These are phyloP conservation scores for Brachystomella parvula DNA, from an alignment of 1,140 invertebrate species.

Conservation along the genomic window DNA sequence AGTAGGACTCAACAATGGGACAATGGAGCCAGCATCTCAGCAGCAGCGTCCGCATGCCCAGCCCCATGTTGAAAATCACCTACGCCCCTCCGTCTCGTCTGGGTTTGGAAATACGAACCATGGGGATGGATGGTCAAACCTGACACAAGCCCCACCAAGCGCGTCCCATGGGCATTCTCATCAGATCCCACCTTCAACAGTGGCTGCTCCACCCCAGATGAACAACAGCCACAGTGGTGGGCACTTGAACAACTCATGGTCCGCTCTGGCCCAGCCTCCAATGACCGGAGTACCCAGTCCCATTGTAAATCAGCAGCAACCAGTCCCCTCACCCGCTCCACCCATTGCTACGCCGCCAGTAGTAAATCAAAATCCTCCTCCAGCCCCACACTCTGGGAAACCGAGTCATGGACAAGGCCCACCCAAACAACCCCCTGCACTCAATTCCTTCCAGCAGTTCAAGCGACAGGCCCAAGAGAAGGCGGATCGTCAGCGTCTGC, in stretches of 20 bases:
- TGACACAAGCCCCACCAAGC: background rate
- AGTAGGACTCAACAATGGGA: slow-evolving; percentile 18
- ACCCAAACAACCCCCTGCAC: slow-evolving; percentile 32
- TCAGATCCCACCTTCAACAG: background rate
- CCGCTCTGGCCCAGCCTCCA: background rate
- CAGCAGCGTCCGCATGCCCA: background rate
- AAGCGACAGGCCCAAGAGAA: slow-evolving; percentile 93
- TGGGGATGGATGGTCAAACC: background rate
- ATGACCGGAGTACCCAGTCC: background rate
- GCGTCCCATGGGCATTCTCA: background rate
- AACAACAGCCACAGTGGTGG: background rate
- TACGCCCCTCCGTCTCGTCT: background rate
- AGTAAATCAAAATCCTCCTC: slow-evolving; percentile 25
- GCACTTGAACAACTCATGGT: slow-evolving; percentile 20
- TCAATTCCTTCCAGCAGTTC: slow-evolving; percentile 68
- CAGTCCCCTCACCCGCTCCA: slow-evolving; percentile 51
- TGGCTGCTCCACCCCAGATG: background rate
- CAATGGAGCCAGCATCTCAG: background rate
- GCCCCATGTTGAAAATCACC: background rate
- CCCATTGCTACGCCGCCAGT: slow-evolving; percentile 47
- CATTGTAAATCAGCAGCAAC: background rate
- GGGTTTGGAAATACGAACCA: background rate
- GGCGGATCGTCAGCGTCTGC: slow-evolving; percentile 74
- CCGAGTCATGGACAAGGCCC: background rate
- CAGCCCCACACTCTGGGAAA: background rate